phyloP scores from a whole-genome alignment of 2,888 invertebrate species.

The Leucophora obtusa region DNA sequence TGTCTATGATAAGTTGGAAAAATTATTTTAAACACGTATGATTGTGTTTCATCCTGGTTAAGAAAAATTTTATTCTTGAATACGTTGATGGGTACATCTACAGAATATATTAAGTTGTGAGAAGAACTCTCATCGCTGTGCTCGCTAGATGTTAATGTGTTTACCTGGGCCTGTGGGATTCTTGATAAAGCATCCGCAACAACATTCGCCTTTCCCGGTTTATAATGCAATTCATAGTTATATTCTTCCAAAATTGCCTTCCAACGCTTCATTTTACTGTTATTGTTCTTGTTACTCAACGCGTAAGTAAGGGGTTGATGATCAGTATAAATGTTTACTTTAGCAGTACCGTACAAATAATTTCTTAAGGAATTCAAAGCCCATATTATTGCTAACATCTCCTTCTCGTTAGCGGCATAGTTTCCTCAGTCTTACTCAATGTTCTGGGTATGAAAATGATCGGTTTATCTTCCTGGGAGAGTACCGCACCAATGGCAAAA shows the following conservation, averaged over 20 bases:
- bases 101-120: too few relatives aligned
- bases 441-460: conserved; percentile 16
- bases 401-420: conserved; percentile 23
- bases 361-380: conserved; percentile 5
- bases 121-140: too few relatives aligned
- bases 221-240: conserved; percentile 20
- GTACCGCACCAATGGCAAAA: conserved; percentile 10
- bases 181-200: conserved; percentile 31
- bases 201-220: conserved; percentile 16
- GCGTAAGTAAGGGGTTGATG: too few relatives aligned
- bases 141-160: too few relatives aligned
- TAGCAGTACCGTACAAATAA: neutral
- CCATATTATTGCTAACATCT: conserved; percentile 27
- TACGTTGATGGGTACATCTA: too few relatives aligned
- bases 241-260: conserved; percentile 41
- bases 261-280: conserved; percentile 22
- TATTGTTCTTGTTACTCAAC: neutral
- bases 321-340: too few relatives aligned
- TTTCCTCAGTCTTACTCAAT: conserved; percentile 9
- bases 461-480: conserved; percentile 4
- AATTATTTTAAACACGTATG: too few relatives aligned
- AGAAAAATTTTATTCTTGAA: too few relatives aligned
- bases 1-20: too few relatives aligned
- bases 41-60: too few relatives aligned
- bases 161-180: neutral